A percentile compares a stretch with the other conserved stretches of the same genome.
Conservation (phyloP, 1,140 invertebrate species). For the Drosophila kikkawai region DNA sequence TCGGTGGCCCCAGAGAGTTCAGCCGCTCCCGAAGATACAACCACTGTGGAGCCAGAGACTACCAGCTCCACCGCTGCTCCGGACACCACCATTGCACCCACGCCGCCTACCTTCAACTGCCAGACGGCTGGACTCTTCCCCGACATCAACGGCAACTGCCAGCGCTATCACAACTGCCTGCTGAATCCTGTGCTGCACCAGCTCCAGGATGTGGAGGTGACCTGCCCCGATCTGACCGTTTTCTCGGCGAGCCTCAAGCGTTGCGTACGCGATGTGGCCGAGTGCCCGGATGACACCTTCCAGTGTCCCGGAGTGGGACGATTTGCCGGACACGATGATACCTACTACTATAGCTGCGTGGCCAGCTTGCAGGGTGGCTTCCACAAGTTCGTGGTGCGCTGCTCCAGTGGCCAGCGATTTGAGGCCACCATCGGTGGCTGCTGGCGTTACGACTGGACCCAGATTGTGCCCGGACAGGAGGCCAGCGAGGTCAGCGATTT, state of each 20-base stretch:
- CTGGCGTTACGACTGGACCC: conserved; percentile 74
- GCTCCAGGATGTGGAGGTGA: conserved; percentile 26
- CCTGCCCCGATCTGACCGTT: conserved; percentile 46
- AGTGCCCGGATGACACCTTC: conserved; percentile 54
- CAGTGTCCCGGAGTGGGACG: conserved; percentile 47
- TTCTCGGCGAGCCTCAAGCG: conserved; percentile 55
- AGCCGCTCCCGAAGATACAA: conserved; percentile 15
- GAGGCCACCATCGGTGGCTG: conserved; percentile 47
- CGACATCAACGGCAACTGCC: conserved; percentile 57
- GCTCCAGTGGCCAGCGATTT: conserved; percentile 58
- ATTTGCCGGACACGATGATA: conserved; percentile 57
- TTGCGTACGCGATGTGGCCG: conserved; percentile 65
- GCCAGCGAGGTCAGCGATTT: conserved; percentile 56
- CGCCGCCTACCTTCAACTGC: conserved; percentile 58
- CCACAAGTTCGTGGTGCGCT: conserved; percentile 74
- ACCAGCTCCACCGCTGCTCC: conserved; percentile 5
- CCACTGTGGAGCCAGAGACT: conserved; percentile 22
- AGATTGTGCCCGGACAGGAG: conserved; percentile 50
- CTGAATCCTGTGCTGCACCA: conserved; percentile 19
- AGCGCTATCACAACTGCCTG: conserved; percentile 63
- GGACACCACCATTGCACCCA: conserved; percentile 42
- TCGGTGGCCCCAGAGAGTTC: conserved; percentile 2
- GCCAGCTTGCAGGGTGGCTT: conserved; percentile 45
- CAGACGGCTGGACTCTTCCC: conserved; percentile 46
- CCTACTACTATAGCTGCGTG: conserved; percentile 68